Percentiles rank a stretch among this genome's conserved stretches.
Evolutionary conservation across 2,888 invertebrate species (phyloP).

Genomic region (Vandiemenella viatica): DNA sequence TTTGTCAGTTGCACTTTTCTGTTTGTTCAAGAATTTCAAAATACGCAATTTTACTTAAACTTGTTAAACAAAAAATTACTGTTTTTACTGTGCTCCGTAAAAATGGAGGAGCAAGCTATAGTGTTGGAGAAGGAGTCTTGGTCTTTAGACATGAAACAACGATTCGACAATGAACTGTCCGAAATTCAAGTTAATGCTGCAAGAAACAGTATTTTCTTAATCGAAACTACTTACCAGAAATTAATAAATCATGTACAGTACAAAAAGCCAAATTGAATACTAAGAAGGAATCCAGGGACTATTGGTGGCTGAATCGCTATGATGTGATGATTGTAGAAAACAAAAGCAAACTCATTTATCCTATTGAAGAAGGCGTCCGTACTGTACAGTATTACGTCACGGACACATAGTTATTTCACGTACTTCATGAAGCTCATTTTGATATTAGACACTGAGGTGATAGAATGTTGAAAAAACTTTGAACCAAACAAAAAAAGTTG

Average conservation of each 20-base stretch:
- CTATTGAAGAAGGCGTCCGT: background rate
- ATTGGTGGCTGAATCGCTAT: conserved; percentile 1
- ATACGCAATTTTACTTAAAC: too few species aligned
- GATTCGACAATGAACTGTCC: background rate
- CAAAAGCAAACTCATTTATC: conserved; percentile 3
- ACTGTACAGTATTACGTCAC: conserved; percentile 12
- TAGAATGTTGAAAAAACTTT: conserved; percentile 15
- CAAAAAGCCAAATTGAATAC: background rate
- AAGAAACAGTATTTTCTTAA: background rate
- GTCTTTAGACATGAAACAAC: background rate
- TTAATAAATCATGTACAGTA: background rate
- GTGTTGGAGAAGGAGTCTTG: too few species aligned
- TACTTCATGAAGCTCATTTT: conserved; percentile 20
- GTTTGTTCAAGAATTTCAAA: background rate
- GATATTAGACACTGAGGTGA: conserved; percentile 21
- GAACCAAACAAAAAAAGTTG: conserved; percentile 20
- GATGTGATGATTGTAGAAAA: too few species aligned
- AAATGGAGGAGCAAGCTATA: background rate
- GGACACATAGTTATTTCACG: conserved; percentile 19
- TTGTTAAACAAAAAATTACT: background rate
- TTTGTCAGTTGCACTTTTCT: too few species aligned
- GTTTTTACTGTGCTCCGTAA: background rate
- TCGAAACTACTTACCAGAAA: background rate
- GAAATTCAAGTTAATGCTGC: background rate
- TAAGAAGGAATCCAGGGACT: conserved; percentile 2